Base-by-base conservation (phyloP, 1,140 invertebrate species). In the Agrilus planipennis region DNA sequence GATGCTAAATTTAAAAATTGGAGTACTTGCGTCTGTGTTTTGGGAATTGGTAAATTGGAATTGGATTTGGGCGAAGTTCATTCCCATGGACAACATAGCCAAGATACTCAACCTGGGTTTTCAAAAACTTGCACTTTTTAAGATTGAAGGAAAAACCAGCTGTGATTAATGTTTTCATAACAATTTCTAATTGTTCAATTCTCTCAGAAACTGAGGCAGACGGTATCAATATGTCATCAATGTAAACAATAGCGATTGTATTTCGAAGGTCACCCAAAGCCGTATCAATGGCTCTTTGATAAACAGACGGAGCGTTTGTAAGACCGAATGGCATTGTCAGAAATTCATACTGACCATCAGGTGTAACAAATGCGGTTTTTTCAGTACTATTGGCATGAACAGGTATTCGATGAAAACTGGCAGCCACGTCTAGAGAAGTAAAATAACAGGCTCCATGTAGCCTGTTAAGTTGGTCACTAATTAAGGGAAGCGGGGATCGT, bases 401-500 rank as follows among this genome's bases (percentile, higher is more conserved):
- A 25, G 35, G 42, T 0, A 65, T 55, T 27, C 63, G 62, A 41
- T 57, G 54, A 28, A 55, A 62, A 4, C 58, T 58, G 14, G 57
- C 58, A 0, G 45, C 52, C 11, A 70, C 36, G 49, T 72, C 68
- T 1, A 71, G 34, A 1, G 44, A 46, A 10, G 45, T 51, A 30
- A 60, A 60, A 36, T 50, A 46, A 4, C 16, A 34, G 4, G 44
- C 34, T n/a, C 55, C 56, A 2, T 47, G 50, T 12, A 72, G 38
- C 11, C 37, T 36, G 39, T 64, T 53, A 10, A 73, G 46, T 15
- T 53, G 47, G 11, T 68, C 61, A 15, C 63, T 61, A 4, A 57
- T 58, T 17, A 45, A 44, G 6, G 54, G 57, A 0, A 50, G 42
- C 20, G 51, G 57, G 36, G 47, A 60, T 31, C 43, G 44, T 14